Evolutionary conservation across 2,888 invertebrate species (phyloP).

Genomic region (Gryllus longicercus): DNA sequence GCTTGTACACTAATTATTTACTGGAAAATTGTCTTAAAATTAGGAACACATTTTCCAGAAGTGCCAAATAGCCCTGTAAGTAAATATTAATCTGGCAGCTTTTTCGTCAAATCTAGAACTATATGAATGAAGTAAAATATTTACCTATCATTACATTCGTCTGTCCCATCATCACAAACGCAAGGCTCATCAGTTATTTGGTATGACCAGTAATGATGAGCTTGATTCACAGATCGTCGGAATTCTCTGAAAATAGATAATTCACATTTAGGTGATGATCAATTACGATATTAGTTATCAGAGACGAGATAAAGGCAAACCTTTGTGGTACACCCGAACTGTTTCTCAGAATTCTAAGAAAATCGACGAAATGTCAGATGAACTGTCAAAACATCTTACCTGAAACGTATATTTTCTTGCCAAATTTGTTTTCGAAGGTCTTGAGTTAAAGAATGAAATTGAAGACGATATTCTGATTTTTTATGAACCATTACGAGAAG

Average conservation of each 20-base stretch:
- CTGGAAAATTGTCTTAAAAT: no score
- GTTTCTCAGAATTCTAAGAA: no score
- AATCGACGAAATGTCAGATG: not conserved
- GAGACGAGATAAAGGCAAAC: no score
- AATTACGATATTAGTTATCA: no score
- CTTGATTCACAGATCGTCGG: constrained; percentile 34
- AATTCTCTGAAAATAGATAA: constrained; percentile 30
- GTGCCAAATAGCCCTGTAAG: no score
- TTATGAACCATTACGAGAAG: constrained; percentile 33
- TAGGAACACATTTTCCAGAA: no score
- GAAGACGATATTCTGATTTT: constrained; percentile 35
- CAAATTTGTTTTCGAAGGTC: constrained; percentile 35
- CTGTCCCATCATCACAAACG: constrained; percentile 33
- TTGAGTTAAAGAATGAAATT: constrained; percentile 31
- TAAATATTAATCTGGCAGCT: no score
- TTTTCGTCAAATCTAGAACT: no score
- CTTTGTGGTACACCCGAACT: no score
- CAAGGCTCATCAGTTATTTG: constrained; percentile 36
- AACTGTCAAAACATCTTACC: constrained; percentile 26
- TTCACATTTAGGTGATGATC: no score
- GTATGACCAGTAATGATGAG: constrained; percentile 37
- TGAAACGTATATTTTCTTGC: constrained; percentile 34
- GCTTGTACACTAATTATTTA: no score
- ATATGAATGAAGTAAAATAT: not conserved
- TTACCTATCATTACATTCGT: constrained; percentile 25